A percentile compares a stretch with the other conserved stretches of the same genome.
Evolutionary conservation across 1,140 invertebrate species (phyloP).

Genomic region (Saccostrea glomerata): DNA sequence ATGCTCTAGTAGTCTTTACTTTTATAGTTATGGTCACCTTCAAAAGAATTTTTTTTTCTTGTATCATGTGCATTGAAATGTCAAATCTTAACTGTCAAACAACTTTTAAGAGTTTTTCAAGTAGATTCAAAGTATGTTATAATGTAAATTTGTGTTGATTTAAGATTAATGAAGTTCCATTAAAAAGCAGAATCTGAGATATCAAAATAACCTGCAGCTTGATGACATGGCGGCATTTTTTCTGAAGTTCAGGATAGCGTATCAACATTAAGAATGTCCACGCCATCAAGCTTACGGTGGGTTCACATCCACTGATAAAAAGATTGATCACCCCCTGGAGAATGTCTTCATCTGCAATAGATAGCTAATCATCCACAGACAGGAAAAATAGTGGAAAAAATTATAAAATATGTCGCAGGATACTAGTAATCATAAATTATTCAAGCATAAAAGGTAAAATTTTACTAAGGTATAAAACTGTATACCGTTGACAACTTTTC

Average conservation of each 20-base stretch:
- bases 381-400: not conserved
- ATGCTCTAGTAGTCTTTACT: too few relatives aligned
- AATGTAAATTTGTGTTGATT: too few relatives aligned
- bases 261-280: conserved; percentile 44
- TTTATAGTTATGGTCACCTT: too few relatives aligned
- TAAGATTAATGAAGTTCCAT: too few relatives aligned
- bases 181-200: not conserved
- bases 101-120: too few relatives aligned
- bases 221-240: conserved; percentile 44
- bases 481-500: conserved; percentile 1
- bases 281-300: conserved; percentile 39
- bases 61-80: too few relatives aligned
- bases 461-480: not conserved
- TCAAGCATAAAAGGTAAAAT: not conserved
- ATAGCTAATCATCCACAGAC: not conserved
- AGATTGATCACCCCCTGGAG: conserved; percentile 43
- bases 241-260: conserved; percentile 47
- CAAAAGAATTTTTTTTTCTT: too few relatives aligned
- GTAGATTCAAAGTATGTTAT: too few relatives aligned
- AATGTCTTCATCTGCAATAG: conserved; percentile 37
- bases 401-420: not conserved
- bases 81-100: too few relatives aligned
- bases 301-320: conserved; percentile 28
- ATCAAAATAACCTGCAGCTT: not conserved
- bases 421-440: not conserved